Percentiles rank a stretch among this genome's conserved stretches.
Evolutionary conservation across 2,888 invertebrate species (phyloP).

Genomic region (Calameuta filiformis): DNA sequence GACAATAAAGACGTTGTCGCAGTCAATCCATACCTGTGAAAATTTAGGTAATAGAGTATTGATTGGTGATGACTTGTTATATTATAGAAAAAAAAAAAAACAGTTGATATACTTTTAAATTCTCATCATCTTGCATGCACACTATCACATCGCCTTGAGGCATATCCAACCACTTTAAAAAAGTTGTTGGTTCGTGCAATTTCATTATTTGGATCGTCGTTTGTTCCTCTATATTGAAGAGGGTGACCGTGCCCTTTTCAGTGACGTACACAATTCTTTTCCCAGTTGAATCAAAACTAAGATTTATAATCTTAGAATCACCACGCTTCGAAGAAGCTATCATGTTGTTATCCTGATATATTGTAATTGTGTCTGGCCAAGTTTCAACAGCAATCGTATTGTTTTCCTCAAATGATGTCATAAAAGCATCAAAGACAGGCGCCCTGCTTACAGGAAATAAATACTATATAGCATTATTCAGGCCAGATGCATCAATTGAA

Average conservation of each 20-base stretch:
- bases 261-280: slow-evolving; percentile 69
- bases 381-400: slow-evolving; percentile 52
- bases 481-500: slow-evolving; percentile 1
- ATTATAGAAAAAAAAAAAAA: slow-evolving; percentile 3
- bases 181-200: slow-evolving; percentile 19
- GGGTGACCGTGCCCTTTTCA: slow-evolving; percentile 65
- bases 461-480: background rate
- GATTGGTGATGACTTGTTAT: slow-evolving; percentile 1
- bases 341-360: slow-evolving; percentile 66
- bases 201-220: slow-evolving; percentile 63
- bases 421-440: slow-evolving; percentile 54
- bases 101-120: slow-evolving; percentile 34
- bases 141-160: slow-evolving; percentile 32
- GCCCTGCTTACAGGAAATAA: slow-evolving; percentile 30
- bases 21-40: slow-evolving; percentile 38
- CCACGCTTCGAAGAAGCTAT: slow-evolving; percentile 65
- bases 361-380: slow-evolving; percentile 42
- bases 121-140: slow-evolving; percentile 30
- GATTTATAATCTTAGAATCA: slow-evolving; percentile 66
- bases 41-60: background rate
- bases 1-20: slow-evolving; percentile 32
- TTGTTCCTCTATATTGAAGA: slow-evolving; percentile 65
- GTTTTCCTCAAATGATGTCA: slow-evolving; percentile 38
- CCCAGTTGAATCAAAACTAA: slow-evolving; percentile 69
- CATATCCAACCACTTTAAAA: slow-evolving; percentile 33